Evolutionary conservation across 1,140 invertebrate species (phyloP).

Genomic region (Ridgeia piscesae): DNA sequence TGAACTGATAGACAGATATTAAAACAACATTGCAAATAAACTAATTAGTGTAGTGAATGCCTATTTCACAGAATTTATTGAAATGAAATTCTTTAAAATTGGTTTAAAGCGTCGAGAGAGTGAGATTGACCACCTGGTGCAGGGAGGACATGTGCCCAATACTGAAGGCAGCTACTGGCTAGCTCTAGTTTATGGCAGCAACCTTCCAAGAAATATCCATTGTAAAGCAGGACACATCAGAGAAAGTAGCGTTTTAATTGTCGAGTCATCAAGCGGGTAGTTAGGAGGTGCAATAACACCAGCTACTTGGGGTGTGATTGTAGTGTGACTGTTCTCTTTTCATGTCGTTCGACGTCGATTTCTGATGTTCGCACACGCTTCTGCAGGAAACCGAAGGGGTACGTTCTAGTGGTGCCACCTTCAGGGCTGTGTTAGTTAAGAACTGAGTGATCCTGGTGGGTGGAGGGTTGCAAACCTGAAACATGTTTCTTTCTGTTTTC

Average conservation of each 20-base stretch:
- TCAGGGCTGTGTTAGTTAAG: not conserved
- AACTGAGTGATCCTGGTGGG: not conserved
- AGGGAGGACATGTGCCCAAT: not conserved
- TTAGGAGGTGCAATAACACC: not conserved
- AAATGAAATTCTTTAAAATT: too few relatives aligned
- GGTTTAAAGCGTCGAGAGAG: too few relatives aligned
- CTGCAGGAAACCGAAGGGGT: not conserved
- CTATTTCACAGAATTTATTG: too few relatives aligned
- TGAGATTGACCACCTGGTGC: too few relatives aligned
- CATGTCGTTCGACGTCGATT: not conserved
- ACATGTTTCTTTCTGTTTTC: too few relatives aligned
- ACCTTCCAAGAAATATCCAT: not conserved
- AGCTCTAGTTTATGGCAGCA: not conserved
- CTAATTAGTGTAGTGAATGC: too few relatives aligned
- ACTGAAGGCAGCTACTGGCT: not conserved
- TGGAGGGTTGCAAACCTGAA: not conserved
- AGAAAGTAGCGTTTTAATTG: not conserved
- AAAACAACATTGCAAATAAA: too few relatives aligned
- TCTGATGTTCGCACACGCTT: constrained; percentile 3
- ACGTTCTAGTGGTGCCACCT: not conserved
- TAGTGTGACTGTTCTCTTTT: not conserved
- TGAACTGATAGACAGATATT: too few relatives aligned
- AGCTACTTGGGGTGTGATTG: not conserved
- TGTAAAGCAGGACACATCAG: not conserved
- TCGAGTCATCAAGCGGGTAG: not conserved